Base-by-base conservation (phyloP, 53 echinoderm and acorn worm species). In the Zoroaster sp. region DNA sequence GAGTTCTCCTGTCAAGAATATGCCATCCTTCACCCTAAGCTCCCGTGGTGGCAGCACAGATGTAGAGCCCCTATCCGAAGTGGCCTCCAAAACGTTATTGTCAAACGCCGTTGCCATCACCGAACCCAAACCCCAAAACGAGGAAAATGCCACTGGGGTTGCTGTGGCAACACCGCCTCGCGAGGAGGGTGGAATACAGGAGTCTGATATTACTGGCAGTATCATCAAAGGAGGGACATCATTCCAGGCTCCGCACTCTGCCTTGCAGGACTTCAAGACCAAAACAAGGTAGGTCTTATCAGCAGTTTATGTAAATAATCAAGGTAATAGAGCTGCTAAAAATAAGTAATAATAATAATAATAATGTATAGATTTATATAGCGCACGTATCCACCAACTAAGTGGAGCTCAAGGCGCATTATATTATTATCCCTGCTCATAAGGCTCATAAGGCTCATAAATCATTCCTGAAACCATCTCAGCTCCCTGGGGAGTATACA, bases 201-300 rank as follows among this genome's bases (percentile, higher is more conserved):
- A 93, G 35, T 80, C 90, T 4, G 90, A 93, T 55, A 75, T 93
- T 69, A 94, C 94, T 0, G 94, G 94, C 23, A 92, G 92, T 39
- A 89, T 94, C 73, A 92, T 94, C 67, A 93, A 90, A 59, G 81
- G 68, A 9, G 80, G 74, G 1, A n/a, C 55, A 36, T 66, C 74
- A 7, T 78, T 78, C 70, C 74, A 86, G 17, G 89, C 65, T 31
- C 93, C 93, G 3, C 71, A 79, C 33, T 91, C 93, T 1, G 95
- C 89, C 0, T 21, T 95, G 3, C 51, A 52, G 18, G 72, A 85
- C 40, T 93, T 95, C 89, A 95, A 91, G 70, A 93, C 92, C 23
- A 95, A 89, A 45, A 92, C 92, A 34, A 92, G 94, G 94, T 94
- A 38, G 52, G 83, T n/a, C n/a, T n/a, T n/a, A n/a, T n/a, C n/a